These are phyloP conservation scores for Scyliorhinus canicula DNA, from an alignment of 2,797 vertebrate species.

Conservation along the genomic window DNA sequence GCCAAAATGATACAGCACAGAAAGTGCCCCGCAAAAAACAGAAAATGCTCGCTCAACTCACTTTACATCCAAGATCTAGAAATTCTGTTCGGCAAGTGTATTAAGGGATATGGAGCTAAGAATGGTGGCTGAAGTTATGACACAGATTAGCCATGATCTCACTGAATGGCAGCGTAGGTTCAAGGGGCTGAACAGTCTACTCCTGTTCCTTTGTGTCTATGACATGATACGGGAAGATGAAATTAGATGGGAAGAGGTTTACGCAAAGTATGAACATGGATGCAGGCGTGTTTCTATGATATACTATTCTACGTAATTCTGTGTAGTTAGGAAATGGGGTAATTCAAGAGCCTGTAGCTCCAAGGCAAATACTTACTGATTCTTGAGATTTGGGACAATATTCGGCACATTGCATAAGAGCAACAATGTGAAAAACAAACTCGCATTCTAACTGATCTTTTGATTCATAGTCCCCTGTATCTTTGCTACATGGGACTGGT, in stretches of 20 bases:
- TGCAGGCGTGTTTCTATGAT: background rate
- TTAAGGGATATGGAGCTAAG: background rate
- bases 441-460: background rate
- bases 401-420: background rate
- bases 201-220: background rate
- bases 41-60: background rate
- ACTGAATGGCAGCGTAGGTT: background rate
- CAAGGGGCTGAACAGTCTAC: background rate
- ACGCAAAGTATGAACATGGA: background rate
- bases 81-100: background rate
- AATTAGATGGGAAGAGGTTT: background rate
- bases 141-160: background rate
- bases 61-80: background rate
- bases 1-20: background rate
- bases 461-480: background rate
- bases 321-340: background rate
- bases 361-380: background rate
- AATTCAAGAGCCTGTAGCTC: background rate
- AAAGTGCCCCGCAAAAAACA: background rate
- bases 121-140: background rate
- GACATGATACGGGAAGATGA: background rate
- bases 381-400: background rate
- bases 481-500: background rate
- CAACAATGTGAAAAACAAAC: background rate
- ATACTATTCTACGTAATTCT: background rate